A percentile compares a stretch with the other conserved stretches of the same genome.
phyloP scores from a whole-genome alignment of 2,113 vertebrate species.

The Phalacrocorax pelagicus region DNA sequence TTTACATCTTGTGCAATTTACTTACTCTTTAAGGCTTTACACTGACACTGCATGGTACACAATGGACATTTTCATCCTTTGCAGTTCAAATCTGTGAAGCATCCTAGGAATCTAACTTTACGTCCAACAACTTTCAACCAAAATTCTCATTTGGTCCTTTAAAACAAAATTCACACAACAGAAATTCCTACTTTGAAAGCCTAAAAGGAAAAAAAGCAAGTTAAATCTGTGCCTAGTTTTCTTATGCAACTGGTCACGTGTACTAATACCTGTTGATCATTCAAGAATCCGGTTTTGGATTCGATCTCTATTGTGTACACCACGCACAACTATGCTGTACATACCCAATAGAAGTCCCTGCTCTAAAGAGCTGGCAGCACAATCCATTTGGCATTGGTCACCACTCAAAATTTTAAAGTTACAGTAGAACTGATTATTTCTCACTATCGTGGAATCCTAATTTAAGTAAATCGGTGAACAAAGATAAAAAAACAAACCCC shows the following conservation, averaged over 20 bases:
- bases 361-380: background rate
- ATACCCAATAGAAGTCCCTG: background rate
- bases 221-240: background rate
- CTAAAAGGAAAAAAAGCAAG: background rate
- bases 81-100: background rate
- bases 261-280: background rate
- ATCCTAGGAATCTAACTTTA: background rate
- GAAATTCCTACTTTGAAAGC: background rate
- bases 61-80: background rate
- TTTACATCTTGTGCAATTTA: slow-evolving; percentile 39
- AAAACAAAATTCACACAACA: background rate
- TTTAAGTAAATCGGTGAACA: background rate
- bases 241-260: background rate
- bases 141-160: background rate
- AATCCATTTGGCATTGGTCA: background rate
- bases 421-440: background rate
- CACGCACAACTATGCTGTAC: background rate
- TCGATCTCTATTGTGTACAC: background rate
- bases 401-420: background rate
- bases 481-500: background rate
- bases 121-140: background rate
- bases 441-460: background rate
- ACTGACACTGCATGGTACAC: background rate
- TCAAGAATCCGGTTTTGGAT: background rate
- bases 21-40: background rate